Conservation (phyloP, 2,797 vertebrate genomes). For the Spatula clypeata region DNA sequence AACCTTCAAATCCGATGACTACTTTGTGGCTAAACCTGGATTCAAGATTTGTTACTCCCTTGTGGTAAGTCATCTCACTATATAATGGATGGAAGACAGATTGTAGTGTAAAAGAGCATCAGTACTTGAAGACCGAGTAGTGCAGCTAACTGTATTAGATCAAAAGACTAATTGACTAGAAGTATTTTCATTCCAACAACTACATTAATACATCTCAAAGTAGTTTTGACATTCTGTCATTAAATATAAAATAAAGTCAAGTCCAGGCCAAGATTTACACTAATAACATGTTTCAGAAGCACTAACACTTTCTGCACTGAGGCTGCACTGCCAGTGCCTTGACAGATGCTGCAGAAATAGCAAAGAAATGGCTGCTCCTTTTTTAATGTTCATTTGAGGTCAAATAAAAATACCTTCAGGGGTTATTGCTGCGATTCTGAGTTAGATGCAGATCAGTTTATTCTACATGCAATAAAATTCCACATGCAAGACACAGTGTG, state of each 20-base stretch:
- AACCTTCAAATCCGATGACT: conserved; percentile 97
- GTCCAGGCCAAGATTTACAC: neutral
- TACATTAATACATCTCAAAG: conserved; percentile 38
- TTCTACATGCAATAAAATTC: neutral
- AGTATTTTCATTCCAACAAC: conserved; percentile 26
- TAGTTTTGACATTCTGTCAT: conserved; percentile 8
- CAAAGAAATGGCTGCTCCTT: conserved; percentile 9
- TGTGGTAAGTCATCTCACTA: conserved; percentile 88
- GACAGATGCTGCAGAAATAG: conserved; percentile 10
- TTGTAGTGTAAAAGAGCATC: neutral
- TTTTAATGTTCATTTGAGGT: conserved; percentile 6
- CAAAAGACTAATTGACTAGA: conserved; percentile 1
- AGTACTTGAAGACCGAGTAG: neutral
- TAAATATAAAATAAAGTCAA: conserved; percentile 51
- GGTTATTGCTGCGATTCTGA: neutral
- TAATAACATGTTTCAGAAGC: conserved; percentile 41
- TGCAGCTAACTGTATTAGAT: neutral
- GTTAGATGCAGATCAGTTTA: neutral
- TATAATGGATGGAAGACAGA: neutral
- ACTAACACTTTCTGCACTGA: neutral
- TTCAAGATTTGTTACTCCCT: conserved; percentile 95
- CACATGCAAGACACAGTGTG: neutral
- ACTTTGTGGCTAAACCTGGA: conserved; percentile 97
- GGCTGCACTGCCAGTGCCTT: neutral
- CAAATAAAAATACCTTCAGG: conserved; percentile 1